A percentile compares a stretch with the other conserved stretches of the same genome.
These are phyloP conservation scores for Apostichopus californicus DNA, from an alignment of 35 echinoderm and acorn worm genomes.

Conservation along the genomic window DNA sequence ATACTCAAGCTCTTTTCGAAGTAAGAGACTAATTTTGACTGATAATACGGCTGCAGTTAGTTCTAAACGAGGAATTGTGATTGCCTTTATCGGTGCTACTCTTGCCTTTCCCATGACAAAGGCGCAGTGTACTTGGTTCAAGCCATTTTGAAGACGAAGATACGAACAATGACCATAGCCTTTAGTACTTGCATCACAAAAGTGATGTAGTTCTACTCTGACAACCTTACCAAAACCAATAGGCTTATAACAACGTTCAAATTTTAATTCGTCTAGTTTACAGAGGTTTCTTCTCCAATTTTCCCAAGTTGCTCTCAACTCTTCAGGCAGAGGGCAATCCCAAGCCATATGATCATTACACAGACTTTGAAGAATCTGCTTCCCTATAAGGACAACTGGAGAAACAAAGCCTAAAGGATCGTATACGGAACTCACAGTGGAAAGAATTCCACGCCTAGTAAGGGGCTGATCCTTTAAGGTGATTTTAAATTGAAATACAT, in stretches of 20 bases:
- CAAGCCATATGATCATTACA: constrained; percentile 57
- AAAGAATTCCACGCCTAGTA: constrained; percentile 62
- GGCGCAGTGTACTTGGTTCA: background rate
- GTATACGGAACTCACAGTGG: constrained; percentile 55
- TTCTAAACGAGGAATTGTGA: constrained; percentile 52
- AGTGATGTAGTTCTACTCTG: constrained; percentile 53
- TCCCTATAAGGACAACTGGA: constrained; percentile 64
- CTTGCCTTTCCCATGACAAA: constrained; percentile 52
- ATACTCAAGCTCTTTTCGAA: constrained; percentile 48
- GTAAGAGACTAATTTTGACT: constrained; percentile 26
- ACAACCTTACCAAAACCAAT: background rate
- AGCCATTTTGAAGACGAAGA: background rate
- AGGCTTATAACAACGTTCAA: constrained; percentile 38
- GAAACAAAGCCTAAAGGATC: constrained; percentile 73
- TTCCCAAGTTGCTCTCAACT: constrained; percentile 18
- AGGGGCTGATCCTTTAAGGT: constrained; percentile 38
- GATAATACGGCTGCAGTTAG: constrained; percentile 56
- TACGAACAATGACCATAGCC: constrained; percentile 69
- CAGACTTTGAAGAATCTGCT: constrained; percentile 65
- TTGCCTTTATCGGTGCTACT: constrained; percentile 24
- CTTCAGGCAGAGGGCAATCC: constrained; percentile 60
- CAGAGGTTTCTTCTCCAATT: constrained; percentile 42
- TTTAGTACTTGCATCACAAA: constrained; percentile 59
- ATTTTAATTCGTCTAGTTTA: constrained; percentile 32
- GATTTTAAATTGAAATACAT: constrained; percentile 53